phyloP scores from a whole-genome alignment of 2,113 vertebrate genomes.

The Coturnix japonica region DNA sequence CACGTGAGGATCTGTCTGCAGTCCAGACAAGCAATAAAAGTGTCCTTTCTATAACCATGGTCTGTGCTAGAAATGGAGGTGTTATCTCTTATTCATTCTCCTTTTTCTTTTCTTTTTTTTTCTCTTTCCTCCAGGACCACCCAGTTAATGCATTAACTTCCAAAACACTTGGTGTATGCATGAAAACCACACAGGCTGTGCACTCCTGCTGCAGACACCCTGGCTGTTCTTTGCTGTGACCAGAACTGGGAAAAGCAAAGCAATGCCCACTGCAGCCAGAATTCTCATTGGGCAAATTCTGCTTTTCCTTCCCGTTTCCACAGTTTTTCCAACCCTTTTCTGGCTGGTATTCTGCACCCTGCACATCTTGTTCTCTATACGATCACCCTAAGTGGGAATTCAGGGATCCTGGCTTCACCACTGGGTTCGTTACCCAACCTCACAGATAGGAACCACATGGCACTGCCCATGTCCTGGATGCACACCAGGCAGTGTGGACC shows the following conservation, averaged over 20 bases:
- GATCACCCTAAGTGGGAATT: neutral
- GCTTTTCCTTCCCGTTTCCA: neutral
- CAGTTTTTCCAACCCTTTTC: rapidly evolving
- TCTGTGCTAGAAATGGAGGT: neutral
- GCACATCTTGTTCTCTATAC: rapidly evolving
- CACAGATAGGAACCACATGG: neutral
- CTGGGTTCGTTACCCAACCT: neutral
- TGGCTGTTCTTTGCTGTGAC: neutral
- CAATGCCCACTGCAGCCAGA: neutral
- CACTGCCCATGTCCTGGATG: no score
- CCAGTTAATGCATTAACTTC: neutral
- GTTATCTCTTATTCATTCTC: neutral
- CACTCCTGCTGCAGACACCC: neutral
- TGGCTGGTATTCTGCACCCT: neutral
- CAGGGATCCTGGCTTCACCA: rapidly evolving
- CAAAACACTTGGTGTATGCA: neutral
- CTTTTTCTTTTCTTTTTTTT: neutral
- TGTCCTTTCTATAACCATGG: neutral
- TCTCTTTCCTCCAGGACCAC: neutral
- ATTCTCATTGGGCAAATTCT: neutral
- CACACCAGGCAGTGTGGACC: neutral
- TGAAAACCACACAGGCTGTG: neutral
- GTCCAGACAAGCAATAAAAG: rapidly evolving
- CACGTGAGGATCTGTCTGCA: neutral
- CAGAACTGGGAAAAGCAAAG: rapidly evolving